Percentiles rank a stretch among this genome's conserved stretches.
phyloP scores from a whole-genome alignment of 1,140 invertebrate genomes.

The Neodiprion fabricii region DNA sequence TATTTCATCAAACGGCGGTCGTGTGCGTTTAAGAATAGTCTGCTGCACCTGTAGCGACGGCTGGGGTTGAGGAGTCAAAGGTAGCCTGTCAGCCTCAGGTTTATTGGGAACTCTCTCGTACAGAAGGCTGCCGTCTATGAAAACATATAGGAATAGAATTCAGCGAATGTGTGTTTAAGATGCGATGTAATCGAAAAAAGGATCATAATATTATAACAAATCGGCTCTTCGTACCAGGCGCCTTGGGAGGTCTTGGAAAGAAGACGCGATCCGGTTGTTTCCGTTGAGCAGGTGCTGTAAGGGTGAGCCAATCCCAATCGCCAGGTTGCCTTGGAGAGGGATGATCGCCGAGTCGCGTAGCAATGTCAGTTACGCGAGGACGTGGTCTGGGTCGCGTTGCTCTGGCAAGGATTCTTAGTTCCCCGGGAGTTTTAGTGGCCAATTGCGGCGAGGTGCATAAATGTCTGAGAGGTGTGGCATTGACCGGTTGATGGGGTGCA shows the following conservation, averaged over 20 bases:
- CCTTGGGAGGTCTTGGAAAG: slow-evolving; percentile 88
- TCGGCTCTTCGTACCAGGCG: slow-evolving; percentile 63
- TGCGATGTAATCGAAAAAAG: no score
- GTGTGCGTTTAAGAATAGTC: slow-evolving; percentile 70
- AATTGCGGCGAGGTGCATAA: slow-evolving; percentile 79
- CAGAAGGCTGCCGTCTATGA: slow-evolving; percentile 79
- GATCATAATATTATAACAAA: no score
- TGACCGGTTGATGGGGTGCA: slow-evolving; percentile 80
- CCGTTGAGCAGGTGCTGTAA: slow-evolving; percentile 80
- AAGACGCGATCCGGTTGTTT: slow-evolving; percentile 80
- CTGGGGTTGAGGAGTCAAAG: slow-evolving; percentile 62
- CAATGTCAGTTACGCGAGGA: slow-evolving; percentile 76
- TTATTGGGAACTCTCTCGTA: slow-evolving; percentile 86
- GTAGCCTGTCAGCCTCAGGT: slow-evolving; percentile 72
- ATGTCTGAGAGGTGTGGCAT: slow-evolving; percentile 60
- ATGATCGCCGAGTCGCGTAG: slow-evolving; percentile 74
- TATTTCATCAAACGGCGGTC: slow-evolving; percentile 83
- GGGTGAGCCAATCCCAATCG: slow-evolving; percentile 80
- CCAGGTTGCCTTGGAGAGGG: slow-evolving; percentile 63
- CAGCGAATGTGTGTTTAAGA: no score
- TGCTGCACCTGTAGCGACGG: slow-evolving; percentile 60
- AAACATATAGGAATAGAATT: background rate
- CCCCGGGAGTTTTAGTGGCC: slow-evolving; percentile 77
- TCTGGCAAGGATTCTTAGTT: slow-evolving; percentile 76
- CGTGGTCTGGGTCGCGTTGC: slow-evolving; percentile 84